Percentiles rank a stretch among this genome's conserved stretches.
These are phyloP conservation scores for Copidosoma floridanum DNA, from an alignment of 1,140 invertebrate species.

Conservation along the genomic window DNA sequence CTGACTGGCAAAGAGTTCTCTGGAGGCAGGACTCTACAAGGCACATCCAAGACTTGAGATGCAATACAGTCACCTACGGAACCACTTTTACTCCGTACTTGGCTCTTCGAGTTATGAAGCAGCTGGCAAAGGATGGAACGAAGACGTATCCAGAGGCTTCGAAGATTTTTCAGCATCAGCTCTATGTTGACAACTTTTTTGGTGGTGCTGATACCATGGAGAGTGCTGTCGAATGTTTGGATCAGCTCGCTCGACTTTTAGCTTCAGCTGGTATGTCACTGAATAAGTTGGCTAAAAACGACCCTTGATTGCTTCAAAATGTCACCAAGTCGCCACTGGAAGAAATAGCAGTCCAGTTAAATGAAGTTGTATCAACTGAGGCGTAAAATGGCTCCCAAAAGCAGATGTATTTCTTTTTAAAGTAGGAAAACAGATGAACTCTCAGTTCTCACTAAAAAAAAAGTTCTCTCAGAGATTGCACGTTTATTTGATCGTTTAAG, in stretches of 20 bases:
- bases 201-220: background rate
- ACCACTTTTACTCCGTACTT: background rate
- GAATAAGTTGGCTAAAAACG: too few relatives aligned
- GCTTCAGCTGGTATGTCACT: background rate
- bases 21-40: background rate
- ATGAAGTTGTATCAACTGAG: too few relatives aligned
- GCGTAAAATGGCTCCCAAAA: background rate
- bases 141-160: background rate
- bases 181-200: conserved; percentile 2
- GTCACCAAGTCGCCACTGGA: background rate
- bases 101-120: background rate
- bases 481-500: background rate
- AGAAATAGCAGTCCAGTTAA: too few relatives aligned
- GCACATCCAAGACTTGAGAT: background rate
- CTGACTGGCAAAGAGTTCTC: background rate
- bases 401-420: background rate
- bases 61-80: background rate
- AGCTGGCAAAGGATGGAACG: background rate
- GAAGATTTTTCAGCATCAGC: background rate
- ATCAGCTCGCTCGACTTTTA: too few relatives aligned
- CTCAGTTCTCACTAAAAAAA: background rate
- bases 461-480: background rate
- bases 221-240: background rate
- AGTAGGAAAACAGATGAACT: background rate
- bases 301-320: too few relatives aligned